Base-by-base conservation (phyloP, 1,140 invertebrate species). In the Sarcophaga peregrina region DNA sequence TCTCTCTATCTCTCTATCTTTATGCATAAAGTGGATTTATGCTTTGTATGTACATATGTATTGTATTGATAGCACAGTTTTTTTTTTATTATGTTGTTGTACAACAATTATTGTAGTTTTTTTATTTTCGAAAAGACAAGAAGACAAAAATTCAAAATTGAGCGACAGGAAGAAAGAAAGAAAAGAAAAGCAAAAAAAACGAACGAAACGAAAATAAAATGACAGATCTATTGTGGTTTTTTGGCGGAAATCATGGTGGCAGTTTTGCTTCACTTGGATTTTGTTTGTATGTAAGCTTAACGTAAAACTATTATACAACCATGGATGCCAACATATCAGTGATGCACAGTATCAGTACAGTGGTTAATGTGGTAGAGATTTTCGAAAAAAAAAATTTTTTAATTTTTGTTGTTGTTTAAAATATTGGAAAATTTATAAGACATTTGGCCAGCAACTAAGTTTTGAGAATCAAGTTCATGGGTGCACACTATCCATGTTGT, bases 141-240 rank as follows among this genome's bases (percentile, higher is more conserved):
- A n/a, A n/a, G n/a, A n/a, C 25, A 37, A 37, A 37, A 37, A 37
- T 37, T n/a, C n/a, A 37, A 37, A 37, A 37, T 37, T 37, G 25
- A 37, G 25, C 25, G 25, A 37, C 25, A 37, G 25, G 25, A 37
- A 37, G 25, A 37, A 37, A 37, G 25, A 37, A 37, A 37, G 4
- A 37, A 37, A 37, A 37, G 4, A 37, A 37, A 37, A 37, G 1
- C 1, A 58, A 58, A 13, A 58, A 15, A 3, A n/a, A 6, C 0
- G 15, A n/a, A 7, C 15, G 54, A 58, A n/a, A 7, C 15, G 54
- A 58, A 58, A 58, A 13, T 58, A 58, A 58, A 58, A 58, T 58
- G 54, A 58, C 54, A 58, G 54, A 58, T 58, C 54, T 58, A 58
- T 58, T 58, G 54, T 58, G 54, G 54, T n/a, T 58, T 58, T 58